These are phyloP conservation scores for Leptinotarsa juncta DNA, from an alignment of 2,888 invertebrate genomes.

Conservation along the genomic window DNA sequence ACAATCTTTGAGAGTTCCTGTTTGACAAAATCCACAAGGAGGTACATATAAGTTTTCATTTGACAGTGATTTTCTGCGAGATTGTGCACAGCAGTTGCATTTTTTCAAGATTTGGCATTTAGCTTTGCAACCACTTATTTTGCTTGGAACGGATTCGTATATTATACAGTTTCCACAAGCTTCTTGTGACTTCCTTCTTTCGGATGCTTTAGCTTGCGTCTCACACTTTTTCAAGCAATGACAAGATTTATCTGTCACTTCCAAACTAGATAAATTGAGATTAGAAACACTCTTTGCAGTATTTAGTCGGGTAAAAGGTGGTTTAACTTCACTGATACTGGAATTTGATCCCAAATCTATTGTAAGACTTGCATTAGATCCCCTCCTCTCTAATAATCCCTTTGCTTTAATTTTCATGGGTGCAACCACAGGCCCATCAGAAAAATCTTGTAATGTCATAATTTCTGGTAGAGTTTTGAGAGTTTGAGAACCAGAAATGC, in stretches of 20 bases:
- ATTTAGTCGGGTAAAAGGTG: conserved; percentile 65
- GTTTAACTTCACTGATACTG: conserved; percentile 62
- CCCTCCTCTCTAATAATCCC: conserved; percentile 84
- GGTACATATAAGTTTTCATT: conserved; percentile 71
- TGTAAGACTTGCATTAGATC: conserved; percentile 91
- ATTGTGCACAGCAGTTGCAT: conserved; percentile 59
- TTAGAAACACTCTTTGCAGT: conserved; percentile 68
- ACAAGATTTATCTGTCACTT: conserved; percentile 54
- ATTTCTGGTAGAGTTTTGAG: conserved; percentile 79
- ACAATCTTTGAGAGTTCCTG: conserved; percentile 60
- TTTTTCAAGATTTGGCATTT: conserved; percentile 33
- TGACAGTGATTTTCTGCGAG: conserved; percentile 70
- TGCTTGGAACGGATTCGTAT: conserved; percentile 61
- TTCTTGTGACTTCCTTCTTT: conserved; percentile 59
- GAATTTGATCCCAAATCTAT: conserved; percentile 76
- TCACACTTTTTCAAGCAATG: conserved; percentile 53
- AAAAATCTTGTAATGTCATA: conserved; percentile 74
- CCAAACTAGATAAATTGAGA: conserved; percentile 63
- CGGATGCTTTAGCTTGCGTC: conserved; percentile 42
- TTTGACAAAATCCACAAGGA: conserved; percentile 66
- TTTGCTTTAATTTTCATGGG: conserved; percentile 71
- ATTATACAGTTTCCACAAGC: conserved; percentile 63
- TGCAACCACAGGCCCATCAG: conserved; percentile 60
- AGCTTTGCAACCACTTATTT: conserved; percentile 50
- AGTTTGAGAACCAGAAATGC: conserved; percentile 74